Conservation (phyloP, 1,140 invertebrate species). For the Euura lappo region DNA sequence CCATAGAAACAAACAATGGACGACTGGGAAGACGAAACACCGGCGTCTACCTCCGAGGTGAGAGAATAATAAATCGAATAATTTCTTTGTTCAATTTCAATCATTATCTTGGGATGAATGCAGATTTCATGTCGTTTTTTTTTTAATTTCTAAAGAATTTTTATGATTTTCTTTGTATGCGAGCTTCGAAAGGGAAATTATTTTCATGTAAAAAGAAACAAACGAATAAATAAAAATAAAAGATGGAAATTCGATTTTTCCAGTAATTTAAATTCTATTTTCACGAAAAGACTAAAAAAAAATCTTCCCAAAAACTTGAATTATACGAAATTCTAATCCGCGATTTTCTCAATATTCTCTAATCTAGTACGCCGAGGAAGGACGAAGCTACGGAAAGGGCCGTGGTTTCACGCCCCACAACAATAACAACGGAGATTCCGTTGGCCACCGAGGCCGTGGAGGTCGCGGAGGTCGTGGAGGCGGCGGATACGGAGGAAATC, state of each 20-base stretch:
- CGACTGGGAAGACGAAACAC: constrained; percentile 25
- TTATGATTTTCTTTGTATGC: no score
- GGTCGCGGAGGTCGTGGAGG: constrained; percentile 13
- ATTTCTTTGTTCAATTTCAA: no score
- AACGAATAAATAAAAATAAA: no score
- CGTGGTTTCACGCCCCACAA: constrained; percentile 33
- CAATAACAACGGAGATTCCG: constrained; percentile 28
- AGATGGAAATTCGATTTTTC: no score
- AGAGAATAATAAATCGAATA: background rate
- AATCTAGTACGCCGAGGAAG: constrained; percentile 31
- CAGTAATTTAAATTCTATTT: no score
- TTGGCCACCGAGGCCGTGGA: constrained; percentile 26
- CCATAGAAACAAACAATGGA: constrained; percentile 25
- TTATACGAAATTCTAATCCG: background rate
- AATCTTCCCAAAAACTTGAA: no score
- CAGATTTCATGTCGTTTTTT: no score
- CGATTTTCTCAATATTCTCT: background rate
- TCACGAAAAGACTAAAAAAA: no score
- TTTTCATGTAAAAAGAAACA: no score
- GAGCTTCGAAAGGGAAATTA: no score
- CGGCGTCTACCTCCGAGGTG: background rate
- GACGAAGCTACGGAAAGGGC: constrained; percentile 39
- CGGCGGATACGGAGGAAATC: constrained; percentile 22
- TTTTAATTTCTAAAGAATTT: no score
- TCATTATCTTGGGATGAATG: no score